Conservation (phyloP, 2,113 vertebrate species). For the Xyliphius kryptos region DNA sequence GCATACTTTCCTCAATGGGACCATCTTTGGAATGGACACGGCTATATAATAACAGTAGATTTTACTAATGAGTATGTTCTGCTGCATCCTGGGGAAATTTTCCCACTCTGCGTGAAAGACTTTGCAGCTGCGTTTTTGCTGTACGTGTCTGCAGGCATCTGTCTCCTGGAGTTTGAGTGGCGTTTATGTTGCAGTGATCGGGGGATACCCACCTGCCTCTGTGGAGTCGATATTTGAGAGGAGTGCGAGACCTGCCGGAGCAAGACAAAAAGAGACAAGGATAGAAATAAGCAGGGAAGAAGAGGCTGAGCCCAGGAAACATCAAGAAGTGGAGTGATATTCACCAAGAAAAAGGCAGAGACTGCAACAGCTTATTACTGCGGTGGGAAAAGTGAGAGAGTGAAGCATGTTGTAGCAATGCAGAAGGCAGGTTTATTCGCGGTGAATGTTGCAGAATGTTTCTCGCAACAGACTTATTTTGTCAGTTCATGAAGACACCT, state of each 20-base stretch:
- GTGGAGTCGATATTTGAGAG: background rate
- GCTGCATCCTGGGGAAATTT: background rate
- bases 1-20: background rate
- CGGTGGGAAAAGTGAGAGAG: background rate
- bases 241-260: conserved; percentile 6
- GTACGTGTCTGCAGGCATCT: background rate
- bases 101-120: background rate
- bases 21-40: conserved; percentile 19
- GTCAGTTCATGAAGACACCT: conserved; percentile 8
- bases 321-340: conserved; percentile 20
- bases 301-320: too few relatives aligned
- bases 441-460: background rate
- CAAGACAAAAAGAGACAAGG: conserved; percentile 3
- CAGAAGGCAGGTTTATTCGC: background rate
- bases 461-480: background rate
- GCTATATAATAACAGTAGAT: background rate
- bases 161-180: conserved; percentile 20
- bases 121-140: conserved; percentile 13
- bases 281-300: conserved; percentile 12
- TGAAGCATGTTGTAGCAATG: background rate
- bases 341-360: background rate
- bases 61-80: background rate
- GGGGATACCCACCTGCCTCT: conserved; percentile 23
- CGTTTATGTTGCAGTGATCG: conserved; percentile 3
- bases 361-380: conserved; percentile 8